Base-by-base conservation (phyloP, 2,888 invertebrate genomes). In the Ligdia adustata region DNA sequence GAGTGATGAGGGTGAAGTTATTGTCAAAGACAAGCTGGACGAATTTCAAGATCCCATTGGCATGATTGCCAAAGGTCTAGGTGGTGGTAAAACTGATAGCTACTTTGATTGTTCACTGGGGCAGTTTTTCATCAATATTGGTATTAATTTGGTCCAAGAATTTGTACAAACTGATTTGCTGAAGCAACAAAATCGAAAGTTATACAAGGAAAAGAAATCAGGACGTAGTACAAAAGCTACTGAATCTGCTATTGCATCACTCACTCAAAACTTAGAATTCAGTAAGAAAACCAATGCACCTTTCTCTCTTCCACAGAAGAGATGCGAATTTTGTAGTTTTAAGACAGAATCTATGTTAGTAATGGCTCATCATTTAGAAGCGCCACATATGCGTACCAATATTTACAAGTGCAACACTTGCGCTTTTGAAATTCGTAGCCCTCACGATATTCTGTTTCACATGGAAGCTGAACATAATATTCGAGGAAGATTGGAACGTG, bases 391-490 rank as follows among this genome's bases (percentile, higher is more conserved):
- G 95, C 94, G 94, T 57, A 96, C 95, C 69, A 95, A 95, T 70
- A 93, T 95, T 50, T 96, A 96, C 81, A 94, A 94, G 76, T 98
- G 98, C 85, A 96, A 96, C 73, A 95, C 95, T 72, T 98, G 98
- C 87, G 91, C 94, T 34, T 94, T 95, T 71, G 95, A 95, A 81
- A 95, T 97, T 43, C 93, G 97, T 48, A 96, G 95, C 72, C 96
- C 97, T 9, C 96, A 96, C 76, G 97, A 97, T 74, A 98, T 98
- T 62, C 89, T 97, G 18, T 96, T 95, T 76, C 98, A 99, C 76
- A 97, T 98, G 96, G 97, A 98, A 79, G 95, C 96, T 0, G 95
- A 97, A 72, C 98, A 99, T 79, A 95, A 95, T 61, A 94, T 95
- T 16, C 92, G 96, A 64, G 98, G 97, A n/a, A 92, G 96, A 52